These are phyloP conservation scores for Uropetala carovei DNA, from an alignment of 2,888 invertebrate species.

Conservation along the genomic window DNA sequence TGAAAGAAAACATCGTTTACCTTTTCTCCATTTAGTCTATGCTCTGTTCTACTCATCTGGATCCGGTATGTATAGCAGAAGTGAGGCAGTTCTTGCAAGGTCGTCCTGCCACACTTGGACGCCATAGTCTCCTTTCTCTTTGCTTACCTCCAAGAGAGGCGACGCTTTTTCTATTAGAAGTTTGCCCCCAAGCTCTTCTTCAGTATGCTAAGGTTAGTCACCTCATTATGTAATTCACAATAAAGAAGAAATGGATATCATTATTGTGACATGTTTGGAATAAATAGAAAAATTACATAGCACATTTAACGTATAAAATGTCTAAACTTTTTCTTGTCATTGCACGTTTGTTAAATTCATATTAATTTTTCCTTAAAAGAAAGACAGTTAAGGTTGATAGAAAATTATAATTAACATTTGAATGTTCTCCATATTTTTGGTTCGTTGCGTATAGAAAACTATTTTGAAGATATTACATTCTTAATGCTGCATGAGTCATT, in stretches of 20 bases:
- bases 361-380: too few relatives aligned
- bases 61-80: constrained; percentile 79
- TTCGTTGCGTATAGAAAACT: background rate
- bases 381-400: background rate
- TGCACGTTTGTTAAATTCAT: too few relatives aligned
- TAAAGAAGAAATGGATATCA: too few relatives aligned
- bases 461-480: background rate
- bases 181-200: constrained; percentile 80
- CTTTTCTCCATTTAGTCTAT: constrained; percentile 76
- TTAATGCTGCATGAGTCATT: background rate
- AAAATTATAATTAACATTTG: constrained; percentile 46
- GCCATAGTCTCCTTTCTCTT: constrained; percentile 68
- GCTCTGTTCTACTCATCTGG: constrained; percentile 78
- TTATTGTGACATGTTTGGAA: too few relatives aligned
- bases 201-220: constrained; percentile 81
- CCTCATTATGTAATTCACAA: too few relatives aligned
- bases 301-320: too few relatives aligned
- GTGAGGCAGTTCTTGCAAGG: constrained; percentile 80
- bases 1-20: background rate
- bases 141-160: constrained; percentile 73
- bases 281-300: too few relatives aligned
- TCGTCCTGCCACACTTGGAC: constrained; percentile 77
- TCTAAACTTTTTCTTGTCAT: too few relatives aligned
- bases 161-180: constrained; percentile 78
- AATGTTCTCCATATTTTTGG: constrained; percentile 55